Base-by-base conservation (phyloP, 2,113 vertebrate genomes). In the Dromas ardeola region DNA sequence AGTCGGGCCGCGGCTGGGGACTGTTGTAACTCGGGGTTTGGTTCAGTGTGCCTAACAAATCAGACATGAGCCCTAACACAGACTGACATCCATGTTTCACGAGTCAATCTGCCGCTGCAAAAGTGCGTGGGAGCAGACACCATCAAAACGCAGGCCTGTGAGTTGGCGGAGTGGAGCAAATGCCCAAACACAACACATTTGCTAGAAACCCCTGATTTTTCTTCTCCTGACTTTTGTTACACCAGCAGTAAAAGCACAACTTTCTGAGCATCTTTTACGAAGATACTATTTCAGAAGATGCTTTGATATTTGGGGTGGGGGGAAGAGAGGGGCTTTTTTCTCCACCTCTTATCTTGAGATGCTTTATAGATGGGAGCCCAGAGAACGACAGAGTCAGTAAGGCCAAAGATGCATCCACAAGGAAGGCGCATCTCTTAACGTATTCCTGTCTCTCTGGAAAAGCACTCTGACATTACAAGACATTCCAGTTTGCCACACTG, bases 381-480 rank as follows among this genome's bases (percentile, higher is more conserved):
- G 53, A 70, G 53, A 45, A 36, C 0, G 2, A 14, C 18, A 16
- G 38, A 36, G 30, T 23, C 47, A 12, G 1, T 9, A 18, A 59
- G 43, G 47, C 43, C 58, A 42, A 47, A 13, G 5, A 2, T 5
- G 13, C 29, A 5, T 4, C 17, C 3, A 1, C 42, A 13, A 36
- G 40, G 34, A 59, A 16, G 29, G 15, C 27, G 6, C 0, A 0
- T 49, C 27, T n/a, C 58, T 23, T 14, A 8, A 43, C 0, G 2
- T 32, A 4, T 13, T 55, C 4, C 0, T 2, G 7, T 30, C 29
- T 26, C 19, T 26, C 12, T 32, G 90, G 30, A 15, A 62, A 38
- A 62, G 38, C 5, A 0, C 13, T 62, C n/a, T 15, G 42, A 22
- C 58, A 26, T 11, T 5, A 22, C 34, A 34, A 65, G 21, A n/a